These are phyloP conservation scores for Ictalurus punctatus DNA, from an alignment of 2,113 vertebrate genomes.

Conservation along the genomic window DNA sequence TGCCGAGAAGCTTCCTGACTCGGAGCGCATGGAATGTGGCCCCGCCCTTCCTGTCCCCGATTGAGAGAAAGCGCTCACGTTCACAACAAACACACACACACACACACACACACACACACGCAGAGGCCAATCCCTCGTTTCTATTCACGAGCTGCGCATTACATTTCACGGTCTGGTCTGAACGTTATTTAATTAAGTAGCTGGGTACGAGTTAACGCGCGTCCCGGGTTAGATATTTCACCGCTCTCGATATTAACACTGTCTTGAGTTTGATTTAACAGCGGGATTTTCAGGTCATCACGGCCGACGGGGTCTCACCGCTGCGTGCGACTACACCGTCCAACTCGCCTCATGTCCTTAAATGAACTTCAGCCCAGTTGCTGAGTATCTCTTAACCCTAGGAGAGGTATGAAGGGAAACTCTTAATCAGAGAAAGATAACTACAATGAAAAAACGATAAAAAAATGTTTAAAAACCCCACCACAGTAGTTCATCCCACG, in stretches of 20 bases:
- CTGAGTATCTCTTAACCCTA: background rate
- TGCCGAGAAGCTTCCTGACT: conserved; percentile 55
- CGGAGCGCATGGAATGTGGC: conserved; percentile 60
- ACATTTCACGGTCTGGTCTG: background rate
- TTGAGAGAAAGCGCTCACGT: background rate
- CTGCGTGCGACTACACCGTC: background rate
- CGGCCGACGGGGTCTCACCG: background rate
- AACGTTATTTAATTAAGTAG: background rate
- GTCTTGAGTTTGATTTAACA: background rate
- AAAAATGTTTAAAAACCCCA: too few relatives aligned
- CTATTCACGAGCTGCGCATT: background rate
- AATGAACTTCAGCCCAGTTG: background rate
- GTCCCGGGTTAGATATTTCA: background rate
- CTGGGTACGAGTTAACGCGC: background rate
- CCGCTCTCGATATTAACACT: background rate
- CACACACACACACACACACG: too few relatives aligned
- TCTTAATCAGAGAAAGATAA: background rate
- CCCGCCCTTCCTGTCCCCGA: conserved; percentile 46
- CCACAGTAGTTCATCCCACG: background rate
- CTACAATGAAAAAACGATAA: too few relatives aligned
- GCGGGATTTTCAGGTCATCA: background rate
- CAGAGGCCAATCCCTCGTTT: background rate
- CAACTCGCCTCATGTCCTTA: background rate
- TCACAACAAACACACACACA: conserved; percentile 15
- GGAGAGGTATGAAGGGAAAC: background rate